Base-by-base conservation (phyloP, 1,140 invertebrate species). In the Spodoptera frugiperda region DNA sequence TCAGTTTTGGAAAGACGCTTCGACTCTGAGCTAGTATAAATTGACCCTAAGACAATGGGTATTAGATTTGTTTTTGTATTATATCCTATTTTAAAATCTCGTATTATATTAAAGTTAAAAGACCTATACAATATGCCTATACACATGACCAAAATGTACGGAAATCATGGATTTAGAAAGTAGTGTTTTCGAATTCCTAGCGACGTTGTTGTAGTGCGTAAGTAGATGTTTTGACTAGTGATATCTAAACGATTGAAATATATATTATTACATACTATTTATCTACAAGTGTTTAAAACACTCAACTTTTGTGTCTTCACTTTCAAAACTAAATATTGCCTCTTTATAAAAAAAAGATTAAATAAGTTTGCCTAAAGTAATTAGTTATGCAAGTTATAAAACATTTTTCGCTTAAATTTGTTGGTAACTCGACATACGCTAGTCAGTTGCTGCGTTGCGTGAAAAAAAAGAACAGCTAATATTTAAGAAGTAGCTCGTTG, bases 161-260 rank as follows among this genome's bases (percentile, higher is more conserved):
- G 21, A 30, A 57, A 57, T 33, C 33, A 3, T 39, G 39, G 57
- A 33, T 17, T 61, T 39, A 61, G 57, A 17, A 17, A 19, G 14
- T 61, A 61, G 57, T 8, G 11, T 61, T 61, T 59, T 61, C 1
- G 57, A 61, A 44, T 61, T 17, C n/a, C 44, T 61, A 61, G 57
- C 57, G 30, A 11, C 19, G 57, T 61, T 61, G n/a, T 33, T 17
- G 57, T 61, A 61, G 57, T 15, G 4, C 3, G 8, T 61, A 19
- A 61, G 39, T 12, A 17, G 30, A 9, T 53, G 51, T 53, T 61
- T 61, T 39, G 8, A 39, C 1, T 39, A 39, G 33, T 39, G 33
- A 8, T 39, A 9, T 39, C 33, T 9, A 10, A 39, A 39, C 5
- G 25, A 30, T 30, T 30, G 25, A 30, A 30, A 2, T 30, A 3